Evolutionary conservation across 2,113 vertebrate genomes (phyloP).

Genomic region (Chloropsis cyanopogon): DNA sequence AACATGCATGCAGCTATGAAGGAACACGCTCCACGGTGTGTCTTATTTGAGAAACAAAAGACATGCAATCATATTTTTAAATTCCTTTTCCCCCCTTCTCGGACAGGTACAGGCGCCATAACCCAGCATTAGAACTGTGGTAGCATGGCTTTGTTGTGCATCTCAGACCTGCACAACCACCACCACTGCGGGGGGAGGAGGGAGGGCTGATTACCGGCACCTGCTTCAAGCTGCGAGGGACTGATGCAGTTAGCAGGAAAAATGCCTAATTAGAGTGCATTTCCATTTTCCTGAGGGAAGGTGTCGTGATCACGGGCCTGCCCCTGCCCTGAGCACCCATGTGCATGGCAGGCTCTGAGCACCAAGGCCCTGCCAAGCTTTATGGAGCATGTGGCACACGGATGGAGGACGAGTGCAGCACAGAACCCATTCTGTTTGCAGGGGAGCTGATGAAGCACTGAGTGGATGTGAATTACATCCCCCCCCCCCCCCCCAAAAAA

Average conservation of each 20-base stretch:
- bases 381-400: not conserved
- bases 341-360: not conserved
- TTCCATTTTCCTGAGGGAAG: conserved; percentile 8
- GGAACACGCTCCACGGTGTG: not conserved
- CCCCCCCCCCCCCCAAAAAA: rapidly evolving
- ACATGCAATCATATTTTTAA: not conserved
- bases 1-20: not conserved
- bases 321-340: not conserved
- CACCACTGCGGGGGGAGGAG: not conserved
- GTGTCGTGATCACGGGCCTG: not conserved
- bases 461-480: not conserved
- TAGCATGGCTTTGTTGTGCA: not conserved
- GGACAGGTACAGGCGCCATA: not conserved
- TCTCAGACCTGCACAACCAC: not conserved
- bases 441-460: not conserved
- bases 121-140: not conserved
- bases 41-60: not conserved
- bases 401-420: not conserved
- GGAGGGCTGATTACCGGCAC: not conserved
- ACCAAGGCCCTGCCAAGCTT: not conserved
- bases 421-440: not conserved
- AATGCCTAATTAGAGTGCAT: not conserved
- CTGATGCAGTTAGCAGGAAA: not conserved
- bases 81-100: not conserved
- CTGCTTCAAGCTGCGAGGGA: not conserved